Conservation (phyloP, 2,113 vertebrate species). For the Ochotona princeps region DNA sequence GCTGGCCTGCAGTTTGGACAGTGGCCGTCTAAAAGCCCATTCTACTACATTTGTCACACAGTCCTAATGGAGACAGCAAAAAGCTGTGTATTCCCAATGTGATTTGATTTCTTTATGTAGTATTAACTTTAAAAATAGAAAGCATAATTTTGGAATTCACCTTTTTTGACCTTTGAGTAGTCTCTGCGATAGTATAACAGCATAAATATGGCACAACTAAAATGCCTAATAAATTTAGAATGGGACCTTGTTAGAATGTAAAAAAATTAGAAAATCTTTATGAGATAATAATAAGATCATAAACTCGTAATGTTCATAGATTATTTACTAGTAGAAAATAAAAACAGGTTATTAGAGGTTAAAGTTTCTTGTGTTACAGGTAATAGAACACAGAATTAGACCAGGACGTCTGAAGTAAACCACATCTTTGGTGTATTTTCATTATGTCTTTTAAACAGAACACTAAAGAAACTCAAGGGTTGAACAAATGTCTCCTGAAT, state of each 20-base stretch:
- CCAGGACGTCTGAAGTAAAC: background rate
- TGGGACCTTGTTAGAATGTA: constrained; percentile 15
- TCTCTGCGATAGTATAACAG: background rate
- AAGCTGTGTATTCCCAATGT: constrained; percentile 1
- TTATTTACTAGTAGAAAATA: constrained; percentile 47
- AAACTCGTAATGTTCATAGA: background rate
- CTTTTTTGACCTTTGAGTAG: constrained; percentile 25
- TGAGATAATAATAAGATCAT: constrained; percentile 46
- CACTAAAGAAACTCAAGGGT: background rate
- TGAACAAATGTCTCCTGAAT: constrained; percentile 10
- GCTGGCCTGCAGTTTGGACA: background rate
- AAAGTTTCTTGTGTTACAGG: constrained; percentile 23
- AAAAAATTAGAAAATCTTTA: constrained; percentile 46
- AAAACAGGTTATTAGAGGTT: constrained; percentile 50
- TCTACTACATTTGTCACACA: background rate
- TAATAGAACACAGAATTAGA: constrained; percentile 25
- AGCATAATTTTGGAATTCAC: constrained; percentile 58
- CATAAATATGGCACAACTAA: constrained; percentile 24
- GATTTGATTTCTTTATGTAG: constrained; percentile 38
- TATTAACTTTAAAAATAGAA: constrained; percentile 45
- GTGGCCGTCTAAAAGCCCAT: background rate
- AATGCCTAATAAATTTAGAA: constrained; percentile 21
- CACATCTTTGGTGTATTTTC: background rate
- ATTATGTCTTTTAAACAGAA: constrained; percentile 24
- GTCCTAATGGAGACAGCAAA: constrained; percentile 6